Evolutionary conservation across 2,113 vertebrate genomes (phyloP).

Genomic region (Columba livia): DNA sequence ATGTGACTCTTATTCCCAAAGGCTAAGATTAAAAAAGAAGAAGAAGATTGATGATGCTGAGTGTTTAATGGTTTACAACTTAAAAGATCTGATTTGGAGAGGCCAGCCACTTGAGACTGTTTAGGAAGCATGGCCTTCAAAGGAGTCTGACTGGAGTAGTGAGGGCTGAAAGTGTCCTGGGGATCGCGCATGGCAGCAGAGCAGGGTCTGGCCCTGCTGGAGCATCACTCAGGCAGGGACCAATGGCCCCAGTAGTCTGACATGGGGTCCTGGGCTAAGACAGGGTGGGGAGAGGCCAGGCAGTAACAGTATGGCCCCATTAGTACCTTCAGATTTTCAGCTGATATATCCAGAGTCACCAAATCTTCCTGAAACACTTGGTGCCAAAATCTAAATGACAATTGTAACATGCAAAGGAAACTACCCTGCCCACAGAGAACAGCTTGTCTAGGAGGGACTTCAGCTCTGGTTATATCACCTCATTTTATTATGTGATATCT

Average conservation of each 20-base stretch:
- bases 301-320: not conserved
- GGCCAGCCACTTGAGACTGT: too few relatives aligned
- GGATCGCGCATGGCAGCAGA: not conserved
- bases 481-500: not conserved
- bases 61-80: not conserved
- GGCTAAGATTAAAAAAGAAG: not conserved
- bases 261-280: not conserved
- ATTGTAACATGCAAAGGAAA: not conserved
- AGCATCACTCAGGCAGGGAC: not conserved
- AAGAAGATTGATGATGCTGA: not conserved
- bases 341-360: not conserved
- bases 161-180: not conserved
- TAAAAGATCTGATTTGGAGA: not conserved
- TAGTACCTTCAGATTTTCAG: not conserved
- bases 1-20: not conserved
- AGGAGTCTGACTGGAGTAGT: not conserved
- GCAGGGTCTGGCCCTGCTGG: not conserved
- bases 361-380: not conserved
- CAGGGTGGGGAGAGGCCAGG: not conserved
- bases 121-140: not conserved
- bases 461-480: not conserved
- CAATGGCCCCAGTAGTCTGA: not conserved
- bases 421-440: not conserved
- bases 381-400: not conserved
- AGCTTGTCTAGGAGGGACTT: not conserved